phyloP scores from a whole-genome alignment of 2,888 invertebrate genomes.

The Conchocele bisecta region DNA sequence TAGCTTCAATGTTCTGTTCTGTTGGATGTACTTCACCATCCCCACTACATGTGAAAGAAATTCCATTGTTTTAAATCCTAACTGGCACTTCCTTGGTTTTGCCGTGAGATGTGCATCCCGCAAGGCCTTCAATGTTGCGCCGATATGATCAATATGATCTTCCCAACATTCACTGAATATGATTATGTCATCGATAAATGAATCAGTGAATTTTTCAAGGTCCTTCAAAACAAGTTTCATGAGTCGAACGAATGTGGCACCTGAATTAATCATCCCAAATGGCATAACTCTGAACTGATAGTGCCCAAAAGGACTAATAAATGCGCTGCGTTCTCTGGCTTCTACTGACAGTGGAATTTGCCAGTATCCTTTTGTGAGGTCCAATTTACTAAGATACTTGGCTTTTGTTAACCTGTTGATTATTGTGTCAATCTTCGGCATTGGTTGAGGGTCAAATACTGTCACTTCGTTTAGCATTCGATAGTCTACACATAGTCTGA shows the following conservation, averaged over 20 bases:
- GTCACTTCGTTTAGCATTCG: conserved; percentile 30
- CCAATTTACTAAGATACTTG: conserved; percentile 26
- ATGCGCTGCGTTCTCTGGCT: neutral
- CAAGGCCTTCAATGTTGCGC: neutral
- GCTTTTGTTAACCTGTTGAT: conserved; percentile 16
- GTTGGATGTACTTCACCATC: conserved; percentile 8
- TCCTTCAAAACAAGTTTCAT: neutral
- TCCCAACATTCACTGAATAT: conserved; percentile 6
- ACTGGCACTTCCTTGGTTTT: conserved; percentile 23
- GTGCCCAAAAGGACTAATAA: neutral
- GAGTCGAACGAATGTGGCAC: neutral
- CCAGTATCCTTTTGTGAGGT: conserved; percentile 42
- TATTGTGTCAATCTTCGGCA: conserved; percentile 17
- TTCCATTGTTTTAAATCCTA: conserved; percentile 19
- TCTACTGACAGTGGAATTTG: conserved; percentile 12
- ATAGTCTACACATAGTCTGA: conserved; percentile 42
- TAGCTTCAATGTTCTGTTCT: conserved; percentile 19
- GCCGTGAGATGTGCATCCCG: conserved; percentile 10
- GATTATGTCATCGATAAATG: conserved; percentile 2
- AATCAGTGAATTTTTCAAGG: neutral
- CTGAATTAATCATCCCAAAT: conserved; percentile 10
- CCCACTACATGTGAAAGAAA: conserved; percentile 27
- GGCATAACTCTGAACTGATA: conserved; percentile 2
- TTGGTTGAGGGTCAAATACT: conserved; percentile 33
- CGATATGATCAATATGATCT: neutral